Conservation (phyloP, 1,140 invertebrate genomes). For the Calliphora vicina region DNA sequence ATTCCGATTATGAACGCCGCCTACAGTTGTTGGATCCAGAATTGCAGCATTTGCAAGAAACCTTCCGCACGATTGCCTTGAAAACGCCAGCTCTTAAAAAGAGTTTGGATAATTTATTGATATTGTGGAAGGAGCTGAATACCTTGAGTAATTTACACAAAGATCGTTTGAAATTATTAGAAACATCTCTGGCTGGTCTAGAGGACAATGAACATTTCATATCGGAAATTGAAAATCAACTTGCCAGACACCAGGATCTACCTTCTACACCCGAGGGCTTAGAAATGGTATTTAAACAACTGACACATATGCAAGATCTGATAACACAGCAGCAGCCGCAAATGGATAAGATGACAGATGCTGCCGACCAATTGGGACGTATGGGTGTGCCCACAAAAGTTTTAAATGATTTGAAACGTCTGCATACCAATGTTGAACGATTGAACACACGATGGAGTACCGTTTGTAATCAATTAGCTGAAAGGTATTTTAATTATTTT, state of each 20-base stretch:
- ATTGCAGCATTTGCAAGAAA: constrained; percentile 82
- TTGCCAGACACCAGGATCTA: constrained; percentile 84
- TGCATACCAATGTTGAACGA: constrained; percentile 92
- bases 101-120: constrained; percentile 84
- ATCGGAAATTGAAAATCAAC: constrained; percentile 89
- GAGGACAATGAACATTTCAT: constrained; percentile 90
- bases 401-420: constrained; percentile 85
- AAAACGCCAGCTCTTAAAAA: constrained; percentile 92
- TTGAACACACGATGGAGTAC: constrained; percentile 90
- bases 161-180: constrained; percentile 82
- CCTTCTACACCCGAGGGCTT: constrained; percentile 82
- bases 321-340: constrained; percentile 84
- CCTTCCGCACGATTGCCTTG: constrained; percentile 80
- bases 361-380: constrained; percentile 84
- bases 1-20: constrained; percentile 85
- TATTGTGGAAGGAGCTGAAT: constrained; percentile 83
- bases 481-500: constrained; percentile 78
- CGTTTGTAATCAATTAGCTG: constrained; percentile 88
- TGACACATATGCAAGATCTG: constrained; percentile 74
- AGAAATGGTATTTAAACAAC: constrained; percentile 67
- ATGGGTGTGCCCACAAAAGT: constrained; percentile 73
- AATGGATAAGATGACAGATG: constrained; percentile 90
- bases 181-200: constrained; percentile 86
- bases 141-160: constrained; percentile 61
- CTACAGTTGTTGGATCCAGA: constrained; percentile 77